A percentile compares a stretch with the other conserved stretches of the same genome.
Evolutionary conservation across 1,140 invertebrate species (phyloP).

Genomic region (Luehdorfia chinensis): DNA sequence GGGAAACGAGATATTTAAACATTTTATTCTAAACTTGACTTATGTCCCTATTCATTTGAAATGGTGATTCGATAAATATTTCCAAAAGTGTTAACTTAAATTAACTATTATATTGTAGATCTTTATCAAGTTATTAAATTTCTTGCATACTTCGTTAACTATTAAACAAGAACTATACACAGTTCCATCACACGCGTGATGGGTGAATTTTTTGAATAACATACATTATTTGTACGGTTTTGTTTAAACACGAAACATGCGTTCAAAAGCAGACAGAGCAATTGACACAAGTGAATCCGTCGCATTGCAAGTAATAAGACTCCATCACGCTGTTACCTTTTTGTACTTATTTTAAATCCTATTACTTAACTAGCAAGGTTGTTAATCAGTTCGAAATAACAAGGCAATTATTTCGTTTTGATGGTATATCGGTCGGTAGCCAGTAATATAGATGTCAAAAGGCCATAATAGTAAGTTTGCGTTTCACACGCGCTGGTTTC

Average conservation of each 20-base stretch:
- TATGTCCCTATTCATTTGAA: no score
- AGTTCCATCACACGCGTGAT: no score
- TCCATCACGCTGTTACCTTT: slow-evolving; percentile 22
- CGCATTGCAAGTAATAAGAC: slow-evolving; percentile 25
- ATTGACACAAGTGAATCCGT: slow-evolving; percentile 57
- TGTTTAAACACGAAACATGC: slow-evolving; percentile 8
- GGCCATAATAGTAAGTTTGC: slow-evolving; percentile 38
- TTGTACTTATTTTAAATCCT: slow-evolving; percentile 26
- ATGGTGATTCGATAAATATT: no score
- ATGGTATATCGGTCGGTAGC: slow-evolving; percentile 14
- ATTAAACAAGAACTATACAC: no score
- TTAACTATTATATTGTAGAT: no score
- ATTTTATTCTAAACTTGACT: no score
- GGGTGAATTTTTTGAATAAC: no score
- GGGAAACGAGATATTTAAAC: no score
- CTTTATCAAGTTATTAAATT: no score
- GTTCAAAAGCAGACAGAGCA: slow-evolving; percentile 28
- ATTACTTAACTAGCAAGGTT: slow-evolving; percentile 24
- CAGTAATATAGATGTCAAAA: slow-evolving; percentile 55
- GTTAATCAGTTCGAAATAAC: slow-evolving; percentile 26
- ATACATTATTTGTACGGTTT: slow-evolving; percentile 1
- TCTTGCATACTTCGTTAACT: no score
- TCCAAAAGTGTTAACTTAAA: no score
- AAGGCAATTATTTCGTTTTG: slow-evolving; percentile 21
- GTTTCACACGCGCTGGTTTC: slow-evolving; percentile 44